Evolutionary conservation across 1,140 invertebrate genomes (phyloP).

Genomic region (Dreissena rostriformis): DNA sequence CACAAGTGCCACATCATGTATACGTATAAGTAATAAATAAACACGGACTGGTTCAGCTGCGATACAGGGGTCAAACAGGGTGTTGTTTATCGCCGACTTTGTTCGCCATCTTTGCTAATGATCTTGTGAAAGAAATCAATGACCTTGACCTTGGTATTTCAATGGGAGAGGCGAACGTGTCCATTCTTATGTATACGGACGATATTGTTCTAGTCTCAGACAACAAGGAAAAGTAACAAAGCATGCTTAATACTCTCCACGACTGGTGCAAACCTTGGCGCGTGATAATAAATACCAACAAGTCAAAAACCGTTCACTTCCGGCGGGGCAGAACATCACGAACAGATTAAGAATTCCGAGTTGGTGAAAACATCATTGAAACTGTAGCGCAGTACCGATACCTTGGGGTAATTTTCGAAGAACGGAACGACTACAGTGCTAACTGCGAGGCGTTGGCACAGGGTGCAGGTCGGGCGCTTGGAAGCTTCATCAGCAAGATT

Average conservation of each 20-base stretch:
- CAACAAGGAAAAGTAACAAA: slow-evolving; percentile 10
- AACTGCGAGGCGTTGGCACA: too few species aligned
- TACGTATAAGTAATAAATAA: slow-evolving; percentile 10
- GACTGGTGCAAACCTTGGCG: slow-evolving; percentile 38
- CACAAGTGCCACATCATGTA: not conserved
- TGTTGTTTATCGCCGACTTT: slow-evolving; percentile 9
- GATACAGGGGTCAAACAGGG: slow-evolving; percentile 16
- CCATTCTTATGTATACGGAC: slow-evolving; percentile 46
- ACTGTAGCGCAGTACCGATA: slow-evolving; percentile 34
- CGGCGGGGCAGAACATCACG: not conserved
- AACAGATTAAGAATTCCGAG: not conserved
- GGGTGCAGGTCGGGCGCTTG: slow-evolving; percentile 12
- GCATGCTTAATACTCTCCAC: slow-evolving; percentile 13
- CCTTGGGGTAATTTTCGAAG: slow-evolving; percentile 38
- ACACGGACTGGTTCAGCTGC: slow-evolving; percentile 22
- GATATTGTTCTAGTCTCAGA: slow-evolving; percentile 50
- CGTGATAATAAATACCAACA: slow-evolving; percentile 34
- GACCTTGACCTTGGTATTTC: slow-evolving; percentile 16
- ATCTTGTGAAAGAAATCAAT: slow-evolving; percentile 9
- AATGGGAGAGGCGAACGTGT: slow-evolving; percentile 2
- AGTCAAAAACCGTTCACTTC: slow-evolving; percentile 22
- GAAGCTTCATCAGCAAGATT: slow-evolving; percentile 41
- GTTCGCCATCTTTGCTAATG: slow-evolving; percentile 6
- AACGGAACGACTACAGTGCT: not conserved
- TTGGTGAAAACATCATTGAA: slow-evolving; percentile 21